Base-by-base conservation (phyloP, 2,113 vertebrate genomes). In the Trichechus manatus region DNA sequence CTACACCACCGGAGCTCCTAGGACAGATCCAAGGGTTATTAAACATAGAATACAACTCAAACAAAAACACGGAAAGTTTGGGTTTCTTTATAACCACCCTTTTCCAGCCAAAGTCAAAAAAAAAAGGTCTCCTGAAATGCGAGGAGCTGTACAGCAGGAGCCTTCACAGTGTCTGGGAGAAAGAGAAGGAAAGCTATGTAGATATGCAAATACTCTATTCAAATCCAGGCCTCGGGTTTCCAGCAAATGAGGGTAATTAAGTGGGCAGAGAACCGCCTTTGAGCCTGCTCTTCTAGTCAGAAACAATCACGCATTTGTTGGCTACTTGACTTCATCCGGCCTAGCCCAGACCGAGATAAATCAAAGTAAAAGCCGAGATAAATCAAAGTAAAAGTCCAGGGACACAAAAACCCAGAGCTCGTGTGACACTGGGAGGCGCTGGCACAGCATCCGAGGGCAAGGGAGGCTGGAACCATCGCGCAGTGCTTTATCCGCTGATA, bases 261-360 rank as follows among this genome's bases (percentile, higher is more conserved):
- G 87, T 33, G 56, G 59, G 63, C 74, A 85, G 53, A 96, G 80
- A 93, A 33, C 50, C 47, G 77, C 94, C 47, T 89, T 95, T 63
- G 86, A 97, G 27, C 39, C 78, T 80, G 72, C 44, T 91, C 25
- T 78, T 86, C 33, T 42, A 36, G 50, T 94, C 31, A 92, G 44
- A 94, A 94, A 89, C 0, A 0, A 85, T 85, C 39, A 5, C 1
- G 27, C 20, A 61, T 39, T 20, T 97, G 91, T 42, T 88, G 79
- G 93, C 80, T 66, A 81, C 64, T 80, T 97, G 85, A 97, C 93
- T 97, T 89, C 92, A 93, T 88, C 80, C 17, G 4, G 66, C 61
- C 96, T 79, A 93, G 61, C 23, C 56, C 77, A 50, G 9, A 83
- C 56, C 19, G 77, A 75, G 66, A 92, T 77, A 95, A 94, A 70